Conservation (phyloP, 2,888 invertebrate species). For the Dicranocentrus wangi region DNA sequence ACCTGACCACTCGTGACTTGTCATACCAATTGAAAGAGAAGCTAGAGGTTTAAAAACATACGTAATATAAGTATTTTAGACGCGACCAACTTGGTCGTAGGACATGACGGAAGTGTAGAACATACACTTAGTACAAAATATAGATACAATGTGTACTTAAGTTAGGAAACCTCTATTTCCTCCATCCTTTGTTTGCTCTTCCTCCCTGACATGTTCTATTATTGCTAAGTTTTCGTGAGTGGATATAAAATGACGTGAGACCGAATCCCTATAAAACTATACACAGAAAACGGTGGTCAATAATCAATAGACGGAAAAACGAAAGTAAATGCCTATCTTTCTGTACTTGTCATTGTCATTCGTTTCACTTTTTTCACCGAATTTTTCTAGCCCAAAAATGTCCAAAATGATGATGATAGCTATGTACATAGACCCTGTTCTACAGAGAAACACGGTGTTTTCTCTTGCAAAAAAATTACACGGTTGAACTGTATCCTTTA, state of each 20-base stretch:
- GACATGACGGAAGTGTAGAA: not conserved
- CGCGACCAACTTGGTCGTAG: conserved; percentile 12
- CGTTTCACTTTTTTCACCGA: conserved; percentile 1
- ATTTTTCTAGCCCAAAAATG: conserved; percentile 28
- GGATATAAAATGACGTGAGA: conserved; percentile 27
- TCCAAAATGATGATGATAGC: conserved; percentile 7
- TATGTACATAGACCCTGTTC: not conserved
- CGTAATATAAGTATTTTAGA: conserved; percentile 25
- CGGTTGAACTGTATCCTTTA: not conserved
- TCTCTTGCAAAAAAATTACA: conserved; percentile 6
- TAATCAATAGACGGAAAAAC: conserved; percentile 36
- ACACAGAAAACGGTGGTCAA: conserved; percentile 31
- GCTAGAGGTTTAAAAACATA: not conserved
- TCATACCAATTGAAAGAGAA: conserved; percentile 56
- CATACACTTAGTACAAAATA: not conserved
- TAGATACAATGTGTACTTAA: not conserved
- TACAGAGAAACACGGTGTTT: not conserved
- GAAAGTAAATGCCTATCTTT: conserved; percentile 19
- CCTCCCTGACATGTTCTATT: conserved; percentile 29
- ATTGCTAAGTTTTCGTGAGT: conserved; percentile 30
- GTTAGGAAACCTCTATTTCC: not conserved
- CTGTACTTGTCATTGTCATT: conserved; percentile 22
- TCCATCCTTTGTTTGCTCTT: conserved; percentile 29
- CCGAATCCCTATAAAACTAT: not conserved
- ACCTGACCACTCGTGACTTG: conserved; percentile 58